A percentile compares a stretch with the other conserved stretches of the same genome.
These are phyloP conservation scores for Ecdyonurus torrentis DNA, from an alignment of 2,888 invertebrate genomes.

Conservation along the genomic window DNA sequence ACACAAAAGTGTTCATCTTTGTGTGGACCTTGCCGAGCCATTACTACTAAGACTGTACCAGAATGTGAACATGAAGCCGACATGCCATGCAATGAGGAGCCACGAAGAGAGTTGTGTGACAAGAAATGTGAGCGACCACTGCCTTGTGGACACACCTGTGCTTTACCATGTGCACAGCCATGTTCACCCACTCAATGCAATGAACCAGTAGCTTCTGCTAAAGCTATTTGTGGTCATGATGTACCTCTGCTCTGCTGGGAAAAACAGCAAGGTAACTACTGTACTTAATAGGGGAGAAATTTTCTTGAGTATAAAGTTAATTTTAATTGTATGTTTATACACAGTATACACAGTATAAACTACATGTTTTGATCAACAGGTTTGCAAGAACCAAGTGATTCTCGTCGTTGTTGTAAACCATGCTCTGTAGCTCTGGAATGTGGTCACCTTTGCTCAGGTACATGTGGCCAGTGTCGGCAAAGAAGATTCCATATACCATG, in stretches of 20 bases:
- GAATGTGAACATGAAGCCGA: conserved; percentile 29
- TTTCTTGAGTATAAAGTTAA: too few species aligned
- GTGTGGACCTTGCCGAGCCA: conserved; percentile 31
- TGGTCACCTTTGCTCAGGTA: conserved; percentile 33
- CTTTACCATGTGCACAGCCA: conserved; percentile 22
- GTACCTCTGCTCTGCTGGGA: conserved; percentile 28
- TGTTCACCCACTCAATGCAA: conserved; percentile 27
- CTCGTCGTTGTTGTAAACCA: conserved; percentile 25
- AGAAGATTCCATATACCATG: conserved; percentile 43
- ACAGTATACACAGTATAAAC: too few species aligned
- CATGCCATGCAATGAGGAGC: conserved; percentile 25
- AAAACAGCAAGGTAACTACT: conserved; percentile 15
- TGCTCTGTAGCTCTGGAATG: conserved; percentile 31
- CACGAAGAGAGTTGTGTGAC: conserved; percentile 23
- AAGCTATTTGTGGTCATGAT: conserved; percentile 32
- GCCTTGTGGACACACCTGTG: conserved; percentile 34
- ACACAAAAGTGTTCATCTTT: conserved; percentile 29
- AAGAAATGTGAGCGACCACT: conserved; percentile 29
- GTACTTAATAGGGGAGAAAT: too few species aligned
- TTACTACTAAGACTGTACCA: conserved; percentile 27
- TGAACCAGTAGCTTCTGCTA: conserved; percentile 18
- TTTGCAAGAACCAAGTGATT: not conserved
- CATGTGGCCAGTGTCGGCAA: conserved; percentile 36
- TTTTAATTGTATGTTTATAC: too few species aligned
- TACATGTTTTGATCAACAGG: too few species aligned